Evolutionary conservation across 2,888 invertebrate species (phyloP).

Genomic region (Thumatha senex): DNA sequence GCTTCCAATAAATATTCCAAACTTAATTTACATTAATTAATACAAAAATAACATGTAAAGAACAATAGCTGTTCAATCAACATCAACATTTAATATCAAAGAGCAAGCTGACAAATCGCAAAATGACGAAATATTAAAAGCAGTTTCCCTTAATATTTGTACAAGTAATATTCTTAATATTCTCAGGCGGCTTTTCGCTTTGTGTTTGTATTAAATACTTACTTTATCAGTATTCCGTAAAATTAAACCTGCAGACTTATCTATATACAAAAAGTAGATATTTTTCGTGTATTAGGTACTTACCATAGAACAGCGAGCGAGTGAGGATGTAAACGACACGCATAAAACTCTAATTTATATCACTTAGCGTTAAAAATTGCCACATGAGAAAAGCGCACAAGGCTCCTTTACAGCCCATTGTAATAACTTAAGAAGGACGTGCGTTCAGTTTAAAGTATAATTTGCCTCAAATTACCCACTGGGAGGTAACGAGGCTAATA

Average conservation of each 20-base stretch:
- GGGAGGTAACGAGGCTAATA: constrained; percentile 17
- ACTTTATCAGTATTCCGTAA: not conserved
- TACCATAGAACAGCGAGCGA: not conserved
- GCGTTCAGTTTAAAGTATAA: constrained; percentile 30
- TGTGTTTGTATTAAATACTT: not conserved
- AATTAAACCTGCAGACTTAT: not conserved
- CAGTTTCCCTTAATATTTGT: not conserved
- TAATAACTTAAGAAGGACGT: constrained; percentile 11
- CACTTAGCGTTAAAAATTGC: constrained; percentile 3
- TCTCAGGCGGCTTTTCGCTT: not conserved
- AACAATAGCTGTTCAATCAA: not conserved
- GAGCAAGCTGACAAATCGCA: not conserved
- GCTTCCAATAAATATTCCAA: no score
- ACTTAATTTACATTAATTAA: no score
- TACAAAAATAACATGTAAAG: no score
- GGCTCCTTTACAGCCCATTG: not conserved
- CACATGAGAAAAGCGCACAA: constrained; percentile 4
- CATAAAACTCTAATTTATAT: constrained; percentile 5
- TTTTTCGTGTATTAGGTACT: not conserved
- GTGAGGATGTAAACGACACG: not conserved
- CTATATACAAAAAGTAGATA: not conserved
- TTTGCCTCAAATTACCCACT: constrained; percentile 30
- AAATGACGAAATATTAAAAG: not conserved
- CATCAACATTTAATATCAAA: not conserved
- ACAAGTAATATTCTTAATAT: not conserved